Evolutionary conservation across 2,888 invertebrate genomes (phyloP).

Genomic region (Apamea crenata): DNA sequence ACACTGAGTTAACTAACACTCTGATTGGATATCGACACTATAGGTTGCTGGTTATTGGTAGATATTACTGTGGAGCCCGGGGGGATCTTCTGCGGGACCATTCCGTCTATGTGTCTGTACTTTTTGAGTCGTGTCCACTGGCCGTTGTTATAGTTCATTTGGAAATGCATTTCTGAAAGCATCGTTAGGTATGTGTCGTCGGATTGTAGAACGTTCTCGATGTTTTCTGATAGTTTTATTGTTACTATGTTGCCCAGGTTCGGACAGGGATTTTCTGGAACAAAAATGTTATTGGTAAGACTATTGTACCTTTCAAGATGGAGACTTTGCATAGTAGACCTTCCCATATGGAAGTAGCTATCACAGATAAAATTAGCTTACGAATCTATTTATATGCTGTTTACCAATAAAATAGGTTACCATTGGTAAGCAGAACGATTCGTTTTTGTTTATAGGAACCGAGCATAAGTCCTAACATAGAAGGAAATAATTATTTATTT

Average conservation of each 20-base stretch:
- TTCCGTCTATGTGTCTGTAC: constrained; percentile 93
- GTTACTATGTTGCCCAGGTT: constrained; percentile 98
- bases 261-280: constrained; percentile 98
- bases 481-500: not conserved
- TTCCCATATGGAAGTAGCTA: not conserved
- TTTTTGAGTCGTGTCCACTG: constrained; percentile 98
- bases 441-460: no score
- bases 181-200: constrained; percentile 95
- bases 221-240: constrained; percentile 98
- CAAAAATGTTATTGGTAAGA: not conserved
- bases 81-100: constrained; percentile 86
- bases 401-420: not conserved
- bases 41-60: constrained; percentile 84
- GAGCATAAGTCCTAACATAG: no score
- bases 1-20: constrained; percentile 79
- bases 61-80: constrained; percentile 86
- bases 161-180: constrained; percentile 98
- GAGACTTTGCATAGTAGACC: not conserved
- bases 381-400: not conserved
- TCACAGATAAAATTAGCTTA: not conserved
- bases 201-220: constrained; percentile 95
- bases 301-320: not conserved
- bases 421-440: no score
- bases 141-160: constrained; percentile 99
- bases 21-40: constrained; percentile 86